These are phyloP conservation scores for Ctenoplectra terminalis DNA, from an alignment of 1,140 invertebrate species.

Conservation along the genomic window DNA sequence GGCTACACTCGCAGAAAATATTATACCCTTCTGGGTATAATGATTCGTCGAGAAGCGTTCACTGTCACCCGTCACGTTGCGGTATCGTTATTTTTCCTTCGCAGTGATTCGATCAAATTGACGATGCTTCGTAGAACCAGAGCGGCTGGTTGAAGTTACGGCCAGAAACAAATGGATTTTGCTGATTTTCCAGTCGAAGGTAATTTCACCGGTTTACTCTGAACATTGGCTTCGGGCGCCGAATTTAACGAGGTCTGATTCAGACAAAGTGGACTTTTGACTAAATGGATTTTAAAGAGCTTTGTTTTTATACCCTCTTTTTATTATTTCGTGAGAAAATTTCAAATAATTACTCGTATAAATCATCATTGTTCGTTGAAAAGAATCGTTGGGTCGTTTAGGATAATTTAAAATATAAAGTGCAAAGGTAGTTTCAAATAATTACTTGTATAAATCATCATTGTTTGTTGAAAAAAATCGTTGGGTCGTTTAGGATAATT, in stretches of 20 bases:
- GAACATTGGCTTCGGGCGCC: not conserved
- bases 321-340: not conserved
- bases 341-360: not conserved
- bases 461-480: too few species aligned
- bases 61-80: not conserved
- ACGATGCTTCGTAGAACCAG: not conserved
- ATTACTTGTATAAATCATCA: not conserved
- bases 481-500: too few species aligned
- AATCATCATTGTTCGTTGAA: too few species aligned
- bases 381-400: too few species aligned
- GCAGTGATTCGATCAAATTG: constrained; percentile 2
- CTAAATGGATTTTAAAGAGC: not conserved
- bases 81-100: not conserved
- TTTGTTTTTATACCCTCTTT: not conserved
- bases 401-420: too few species aligned
- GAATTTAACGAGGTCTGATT: not conserved
- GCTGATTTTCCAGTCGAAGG: not conserved
- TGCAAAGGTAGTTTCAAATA: not conserved
- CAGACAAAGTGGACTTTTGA: not conserved
- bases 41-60: not conserved
- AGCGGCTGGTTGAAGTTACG: not conserved
- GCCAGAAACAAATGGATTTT: constrained; percentile 10
- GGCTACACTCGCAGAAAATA: not conserved
- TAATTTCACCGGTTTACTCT: constrained; percentile 4
- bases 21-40: too few species aligned